phyloP scores from a whole-genome alignment of 2,797 vertebrate genomes.

The Cirrhinus molitorella region DNA sequence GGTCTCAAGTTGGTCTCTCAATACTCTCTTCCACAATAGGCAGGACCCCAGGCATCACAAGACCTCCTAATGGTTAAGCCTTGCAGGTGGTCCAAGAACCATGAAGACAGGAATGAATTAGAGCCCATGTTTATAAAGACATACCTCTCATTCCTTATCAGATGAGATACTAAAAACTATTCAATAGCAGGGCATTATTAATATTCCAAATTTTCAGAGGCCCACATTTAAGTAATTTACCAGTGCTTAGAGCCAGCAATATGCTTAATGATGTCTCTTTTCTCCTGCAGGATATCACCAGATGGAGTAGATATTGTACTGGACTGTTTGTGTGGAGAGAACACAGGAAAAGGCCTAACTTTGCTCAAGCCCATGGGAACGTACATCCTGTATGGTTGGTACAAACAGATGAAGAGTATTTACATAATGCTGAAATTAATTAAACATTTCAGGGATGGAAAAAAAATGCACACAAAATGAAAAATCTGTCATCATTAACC shows the following conservation, averaged over 20 bases:
- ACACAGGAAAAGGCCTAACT: slow-evolving; percentile 93
- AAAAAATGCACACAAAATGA: background rate
- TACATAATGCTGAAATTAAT: background rate
- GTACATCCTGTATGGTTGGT: slow-evolving; percentile 95
- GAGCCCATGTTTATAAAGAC: slow-evolving; percentile 58
- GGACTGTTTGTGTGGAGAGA: slow-evolving; percentile 96
- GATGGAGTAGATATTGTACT: slow-evolving; percentile 97
- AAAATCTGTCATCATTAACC: background rate
- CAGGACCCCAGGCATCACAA: slow-evolving; percentile 76
- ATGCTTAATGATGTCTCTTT: slow-evolving; percentile 32
- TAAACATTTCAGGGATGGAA: background rate
- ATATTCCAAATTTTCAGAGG: background rate
- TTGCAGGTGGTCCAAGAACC: slow-evolving; percentile 66
- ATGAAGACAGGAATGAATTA: slow-evolving; percentile 65
- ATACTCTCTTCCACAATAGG: slow-evolving; percentile 76
- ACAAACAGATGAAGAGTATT: background rate
- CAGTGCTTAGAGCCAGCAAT: background rate
- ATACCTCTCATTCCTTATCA: slow-evolving; percentile 66
- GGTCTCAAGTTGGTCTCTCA: slow-evolving; percentile 64
- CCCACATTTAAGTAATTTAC: background rate
- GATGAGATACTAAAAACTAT: background rate
- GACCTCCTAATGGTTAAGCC: slow-evolving; percentile 71
- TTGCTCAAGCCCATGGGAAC: slow-evolving; percentile 96
- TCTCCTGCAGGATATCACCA: slow-evolving; percentile 86
- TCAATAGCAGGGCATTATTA: background rate